Evolutionary conservation across 2,888 invertebrate species (phyloP).

Genomic region (Autographa gamma): DNA sequence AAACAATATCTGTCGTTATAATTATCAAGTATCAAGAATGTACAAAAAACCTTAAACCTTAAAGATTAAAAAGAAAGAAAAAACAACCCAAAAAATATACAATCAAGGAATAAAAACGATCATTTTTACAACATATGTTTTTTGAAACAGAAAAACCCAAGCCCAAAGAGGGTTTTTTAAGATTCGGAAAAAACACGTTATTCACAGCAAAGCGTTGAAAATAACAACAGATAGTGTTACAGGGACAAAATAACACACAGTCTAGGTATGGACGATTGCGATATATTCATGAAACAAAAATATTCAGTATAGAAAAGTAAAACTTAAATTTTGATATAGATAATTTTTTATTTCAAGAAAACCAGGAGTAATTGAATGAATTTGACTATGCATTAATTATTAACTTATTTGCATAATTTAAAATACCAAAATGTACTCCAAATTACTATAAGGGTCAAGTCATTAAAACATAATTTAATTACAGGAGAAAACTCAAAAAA

Average conservation of each 20-base stretch:
- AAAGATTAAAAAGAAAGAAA: slow-evolving; percentile 2
- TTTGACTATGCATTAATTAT: too few relatives aligned
- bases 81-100: not conserved
- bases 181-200: slow-evolving; percentile 41
- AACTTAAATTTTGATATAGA: not conserved
- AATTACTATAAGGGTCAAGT: too few relatives aligned
- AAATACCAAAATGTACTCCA: not conserved
- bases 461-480: too few relatives aligned
- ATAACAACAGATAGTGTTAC: slow-evolving; percentile 74
- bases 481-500: too few relatives aligned
- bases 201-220: slow-evolving; percentile 48
- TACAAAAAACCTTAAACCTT: not conserved
- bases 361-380: too few relatives aligned
- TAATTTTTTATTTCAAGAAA: too few relatives aligned
- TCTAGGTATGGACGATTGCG: slow-evolving; percentile 49
- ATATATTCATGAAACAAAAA: not conserved
- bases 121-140: slow-evolving; percentile 11
- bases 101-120: not conserved
- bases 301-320: not conserved
- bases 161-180: slow-evolving; percentile 47
- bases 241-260: slow-evolving; percentile 80
- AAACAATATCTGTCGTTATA: slow-evolving; percentile 67
- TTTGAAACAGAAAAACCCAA: slow-evolving; percentile 40
- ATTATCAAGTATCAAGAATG: not conserved
- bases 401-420: too few relatives aligned